Evolutionary conservation across 2,888 invertebrate genomes (phyloP).

Genomic region (Parasteatoda lunata): DNA sequence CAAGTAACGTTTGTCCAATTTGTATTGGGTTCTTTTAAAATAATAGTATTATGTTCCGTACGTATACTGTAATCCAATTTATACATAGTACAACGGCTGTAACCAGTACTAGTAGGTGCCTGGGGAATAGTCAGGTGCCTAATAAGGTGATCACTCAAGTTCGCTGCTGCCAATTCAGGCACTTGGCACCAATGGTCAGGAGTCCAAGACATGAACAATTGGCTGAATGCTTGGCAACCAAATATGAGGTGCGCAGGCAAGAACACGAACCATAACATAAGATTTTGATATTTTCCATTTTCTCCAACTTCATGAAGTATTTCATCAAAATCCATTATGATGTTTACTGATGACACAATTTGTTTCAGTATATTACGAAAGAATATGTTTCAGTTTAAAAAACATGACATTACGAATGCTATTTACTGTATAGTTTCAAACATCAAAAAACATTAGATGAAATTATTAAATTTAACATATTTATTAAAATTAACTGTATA

Average conservation of each 20-base stretch:
- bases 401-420: background rate
- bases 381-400: background rate
- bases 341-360: background rate
- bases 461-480: background rate
- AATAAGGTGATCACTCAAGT: slow-evolving; percentile 59
- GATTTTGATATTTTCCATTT: slow-evolving; percentile 78
- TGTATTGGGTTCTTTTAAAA: slow-evolving; percentile 69
- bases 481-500: background rate
- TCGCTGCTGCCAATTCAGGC: slow-evolving; percentile 78
- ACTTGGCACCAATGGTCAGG: slow-evolving; percentile 83
- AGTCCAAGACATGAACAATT: slow-evolving; percentile 73
- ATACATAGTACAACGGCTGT: slow-evolving; percentile 57
- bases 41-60: slow-evolving; percentile 57
- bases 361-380: no score
- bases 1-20: slow-evolving; percentile 68
- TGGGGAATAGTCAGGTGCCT: slow-evolving; percentile 52
- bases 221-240: slow-evolving; percentile 87
- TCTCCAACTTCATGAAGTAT: slow-evolving; percentile 77
- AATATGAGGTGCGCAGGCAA: slow-evolving; percentile 82
- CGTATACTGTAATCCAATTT: slow-evolving; percentile 59
- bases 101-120: slow-evolving; percentile 6
- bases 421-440: background rate
- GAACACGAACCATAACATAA: slow-evolving; percentile 74
- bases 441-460: background rate
- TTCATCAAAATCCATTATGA: slow-evolving; percentile 76